Percentiles rank a stretch among this genome's conserved stretches.
These are phyloP conservation scores for Amphiprion percula DNA, from an alignment of 2,113 vertebrate species.

Conservation along the genomic window DNA sequence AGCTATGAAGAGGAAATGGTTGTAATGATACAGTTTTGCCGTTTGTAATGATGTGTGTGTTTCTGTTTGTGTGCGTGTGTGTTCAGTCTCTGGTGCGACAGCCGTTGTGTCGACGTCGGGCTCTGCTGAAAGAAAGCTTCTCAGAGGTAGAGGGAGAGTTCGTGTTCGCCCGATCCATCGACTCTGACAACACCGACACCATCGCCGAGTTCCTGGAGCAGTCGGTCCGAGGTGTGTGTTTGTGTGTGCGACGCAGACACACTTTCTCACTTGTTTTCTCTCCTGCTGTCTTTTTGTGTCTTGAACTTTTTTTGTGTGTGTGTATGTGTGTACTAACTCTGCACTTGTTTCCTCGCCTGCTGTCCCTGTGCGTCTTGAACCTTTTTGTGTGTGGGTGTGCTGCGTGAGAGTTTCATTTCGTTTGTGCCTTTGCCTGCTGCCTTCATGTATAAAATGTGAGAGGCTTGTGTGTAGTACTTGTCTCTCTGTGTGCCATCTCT, in stretches of 20 bases:
- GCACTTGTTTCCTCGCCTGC: slow-evolving; percentile 36
- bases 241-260: background rate
- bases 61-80: slow-evolving; percentile 42
- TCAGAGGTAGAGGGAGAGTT: slow-evolving; percentile 91
- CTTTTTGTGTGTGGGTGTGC: slow-evolving; percentile 46
- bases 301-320: slow-evolving; percentile 15
- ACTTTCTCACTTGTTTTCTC: slow-evolving; percentile 37
- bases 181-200: slow-evolving; percentile 86
- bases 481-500: slow-evolving; percentile 2
- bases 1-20: slow-evolving; percentile 68
- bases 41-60: slow-evolving; percentile 45
- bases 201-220: slow-evolving; percentile 93
- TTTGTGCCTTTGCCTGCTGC: slow-evolving; percentile 29
- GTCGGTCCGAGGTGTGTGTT: slow-evolving; percentile 88
- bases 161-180: slow-evolving; percentile 88
- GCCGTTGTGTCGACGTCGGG: slow-evolving; percentile 87
- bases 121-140: slow-evolving; percentile 88
- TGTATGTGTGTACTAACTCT: background rate
- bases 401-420: slow-evolving; percentile 26
- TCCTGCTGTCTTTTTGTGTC: slow-evolving; percentile 30
- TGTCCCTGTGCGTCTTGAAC: slow-evolving; percentile 35
- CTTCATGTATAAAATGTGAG: slow-evolving; percentile 25
- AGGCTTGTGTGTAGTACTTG: slow-evolving; percentile 8
- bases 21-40: slow-evolving; percentile 63
- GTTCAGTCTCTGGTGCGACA: slow-evolving; percentile 88